Conservation (phyloP, 1,140 invertebrate species). For the Periplaneta americana region DNA sequence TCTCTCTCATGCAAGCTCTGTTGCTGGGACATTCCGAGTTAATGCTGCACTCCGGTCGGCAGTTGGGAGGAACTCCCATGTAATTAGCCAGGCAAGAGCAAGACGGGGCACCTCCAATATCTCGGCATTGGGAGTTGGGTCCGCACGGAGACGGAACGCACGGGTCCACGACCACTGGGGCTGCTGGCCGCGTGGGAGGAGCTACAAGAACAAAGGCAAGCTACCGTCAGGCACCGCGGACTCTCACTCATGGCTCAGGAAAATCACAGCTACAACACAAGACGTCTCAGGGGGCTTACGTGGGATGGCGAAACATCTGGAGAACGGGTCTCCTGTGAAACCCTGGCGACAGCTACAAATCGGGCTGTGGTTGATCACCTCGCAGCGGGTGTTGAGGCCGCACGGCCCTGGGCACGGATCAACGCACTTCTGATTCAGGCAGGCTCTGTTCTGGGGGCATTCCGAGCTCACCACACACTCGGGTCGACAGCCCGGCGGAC, state of each 20-base stretch:
- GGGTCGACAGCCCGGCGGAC: slow-evolving; percentile 31
- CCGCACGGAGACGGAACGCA: slow-evolving; percentile 72
- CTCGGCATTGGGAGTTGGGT: slow-evolving; percentile 58
- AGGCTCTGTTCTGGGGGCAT: slow-evolving; percentile 38
- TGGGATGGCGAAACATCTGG: slow-evolving; percentile 29
- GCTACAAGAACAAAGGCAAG: slow-evolving; percentile 21
- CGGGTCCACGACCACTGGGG: slow-evolving; percentile 44
- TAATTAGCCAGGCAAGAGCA: slow-evolving; percentile 62
- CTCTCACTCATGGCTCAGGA: neutral
- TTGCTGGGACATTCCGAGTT: slow-evolving; percentile 63
- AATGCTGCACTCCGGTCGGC: slow-evolving; percentile 65
- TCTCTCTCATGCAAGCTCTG: slow-evolving; percentile 60
- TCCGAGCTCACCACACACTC: slow-evolving; percentile 34
- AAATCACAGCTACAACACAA: neutral
- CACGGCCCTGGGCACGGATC: slow-evolving; percentile 54
- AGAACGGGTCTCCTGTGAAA: slow-evolving; percentile 28
- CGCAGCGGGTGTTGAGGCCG: slow-evolving; percentile 32
- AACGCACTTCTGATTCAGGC: slow-evolving; percentile 58
- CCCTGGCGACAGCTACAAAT: slow-evolving; percentile 29
- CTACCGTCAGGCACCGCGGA: neutral
- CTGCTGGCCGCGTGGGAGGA: slow-evolving; percentile 31
- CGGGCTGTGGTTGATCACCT: slow-evolving; percentile 26
- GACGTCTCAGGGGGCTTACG: slow-evolving; percentile 19
- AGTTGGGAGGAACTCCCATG: slow-evolving; percentile 64
- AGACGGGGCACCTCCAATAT: slow-evolving; percentile 52